Evolutionary conservation across 2,888 invertebrate species (phyloP).

Genomic region (Galerucella nymphaeae): DNA sequence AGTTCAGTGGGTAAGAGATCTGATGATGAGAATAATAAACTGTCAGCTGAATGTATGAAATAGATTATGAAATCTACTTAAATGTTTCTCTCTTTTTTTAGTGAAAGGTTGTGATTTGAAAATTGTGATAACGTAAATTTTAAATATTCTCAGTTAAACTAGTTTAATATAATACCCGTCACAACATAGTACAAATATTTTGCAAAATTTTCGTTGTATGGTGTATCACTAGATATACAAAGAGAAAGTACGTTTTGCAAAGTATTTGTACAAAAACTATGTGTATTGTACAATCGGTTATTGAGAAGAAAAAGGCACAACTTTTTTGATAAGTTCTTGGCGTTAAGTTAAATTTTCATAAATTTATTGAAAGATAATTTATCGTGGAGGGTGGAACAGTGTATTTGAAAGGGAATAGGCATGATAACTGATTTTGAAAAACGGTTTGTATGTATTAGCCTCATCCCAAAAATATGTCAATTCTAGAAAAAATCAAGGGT

Average conservation of each 20-base stretch:
- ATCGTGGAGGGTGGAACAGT: too few species aligned
- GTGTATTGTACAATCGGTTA: constrained; percentile 17
- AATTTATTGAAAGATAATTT: background rate
- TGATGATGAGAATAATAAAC: too few species aligned
- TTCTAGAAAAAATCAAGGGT: too few species aligned
- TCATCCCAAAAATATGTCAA: too few species aligned
- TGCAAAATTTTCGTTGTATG: constrained; percentile 47
- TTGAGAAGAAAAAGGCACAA: background rate
- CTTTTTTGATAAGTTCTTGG: background rate
- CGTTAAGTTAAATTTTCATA: background rate
- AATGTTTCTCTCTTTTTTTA: too few species aligned
- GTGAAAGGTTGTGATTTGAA: background rate
- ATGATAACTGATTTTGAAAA: too few species aligned
- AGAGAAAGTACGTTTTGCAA: constrained; percentile 30
- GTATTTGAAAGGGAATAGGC: too few species aligned
- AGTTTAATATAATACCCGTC: constrained; percentile 65
- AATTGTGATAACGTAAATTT: constrained; percentile 12
- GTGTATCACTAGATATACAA: constrained; percentile 39
- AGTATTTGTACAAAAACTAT: constrained; percentile 24
- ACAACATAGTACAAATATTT: constrained; percentile 51
- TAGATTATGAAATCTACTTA: too few species aligned
- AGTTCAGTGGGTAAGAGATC: too few species aligned
- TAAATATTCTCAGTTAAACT: constrained; percentile 36
- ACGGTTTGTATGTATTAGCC: too few species aligned
- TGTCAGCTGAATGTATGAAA: too few species aligned